Evolutionary conservation across 2,797 vertebrate species (phyloP), one percentile per base, ranked within the genome.

Genomic region (Xiphorhynchus erythropygius): DNA sequence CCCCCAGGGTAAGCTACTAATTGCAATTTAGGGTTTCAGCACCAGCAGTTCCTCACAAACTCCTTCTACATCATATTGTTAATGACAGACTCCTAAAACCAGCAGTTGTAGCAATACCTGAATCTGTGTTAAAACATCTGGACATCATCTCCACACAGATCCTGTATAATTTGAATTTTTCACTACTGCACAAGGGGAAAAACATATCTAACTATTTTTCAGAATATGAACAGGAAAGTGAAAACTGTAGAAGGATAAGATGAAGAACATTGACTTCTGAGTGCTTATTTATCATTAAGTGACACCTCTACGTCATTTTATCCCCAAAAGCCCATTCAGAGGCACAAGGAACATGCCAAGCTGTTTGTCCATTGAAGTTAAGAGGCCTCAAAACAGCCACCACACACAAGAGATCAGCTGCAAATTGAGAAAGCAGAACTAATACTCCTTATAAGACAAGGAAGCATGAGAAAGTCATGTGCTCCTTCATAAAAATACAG

Each of bases 381-480:
- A 68, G 13, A 53, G 42, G 47, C 37, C 24, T 28, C 32, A 55
- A 67, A 84, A 52, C 41, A 80, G 41, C 24, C 32, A 70, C 19
- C 44, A 59, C 18, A 55, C 10, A 25, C 11, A 32, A 7, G 37
- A 32, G 7, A 80, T 41, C 30, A 71, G 55, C 28, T 80, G 41
- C 39, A 75, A 77, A 93, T 67, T 87, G 53, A 87, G 74, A 94
- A 76, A 73, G 42, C 41, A 85, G 74, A 76, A 93, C 53, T 74
- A 74, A 46, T 85, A 60, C 32, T 19, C 71, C 19, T 57, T 81
- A 11, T 4, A 56, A 82, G 25, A n/a, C 18, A 74, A 7, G 15
- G 35, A 82, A 77, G 24, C 44, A 24, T 39, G 25, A 79, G 21
- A 83, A 75, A 82, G 41, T 3, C 35, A 52, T 5, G 11, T 63